Evolutionary conservation across 2,888 invertebrate species (phyloP), one percentile per base, ranked within the genome.

Genomic region (Axea sp.): DNA sequence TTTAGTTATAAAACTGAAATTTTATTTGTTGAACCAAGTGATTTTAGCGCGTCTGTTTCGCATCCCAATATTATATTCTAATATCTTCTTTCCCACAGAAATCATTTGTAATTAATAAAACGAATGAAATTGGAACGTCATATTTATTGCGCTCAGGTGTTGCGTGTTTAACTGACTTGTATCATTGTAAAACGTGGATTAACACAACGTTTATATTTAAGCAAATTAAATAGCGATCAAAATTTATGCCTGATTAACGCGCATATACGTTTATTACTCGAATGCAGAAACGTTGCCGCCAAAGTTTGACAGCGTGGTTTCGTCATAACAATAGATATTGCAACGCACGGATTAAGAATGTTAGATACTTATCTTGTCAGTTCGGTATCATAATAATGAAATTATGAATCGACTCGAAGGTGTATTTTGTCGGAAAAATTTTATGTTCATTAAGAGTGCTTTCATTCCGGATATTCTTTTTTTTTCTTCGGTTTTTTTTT

Each of bases 241-340:
- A 65, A 53, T 65, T 53, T 65, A 35, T 45, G 49, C 45, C 35
- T 14, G 43, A 33, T 33, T 41, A 51, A 49, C 24, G 59, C 31
- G 14, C 14, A 41, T 59, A 45, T 35, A 33, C 59, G 28, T 17
- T 45, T 49, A 62, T 62, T 62, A 49, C 62, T 49, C 33, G 43
- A 64, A 51, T 43, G 43, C 51, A 43, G 19, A 64, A 51, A 47
- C 28, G 14, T 60, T 47, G 30, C 37, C 28, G 47, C 24, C 15
- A n/a, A 51, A 64, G 43, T 64, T 64, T 64, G 64, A 64, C 64
- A 64, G 64, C 37, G 12, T 17, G 9, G 41, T 64, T 64, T 64
- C 51, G 51, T 35, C 64, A 64, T 33, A 67, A 67, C 67, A 67
- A 67, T 67, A 39, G 67, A 57, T 49, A 57, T 33, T 24, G 67